Evolutionary conservation across 2,113 vertebrate genomes (phyloP).

Genomic region (Scolopax mira): DNA sequence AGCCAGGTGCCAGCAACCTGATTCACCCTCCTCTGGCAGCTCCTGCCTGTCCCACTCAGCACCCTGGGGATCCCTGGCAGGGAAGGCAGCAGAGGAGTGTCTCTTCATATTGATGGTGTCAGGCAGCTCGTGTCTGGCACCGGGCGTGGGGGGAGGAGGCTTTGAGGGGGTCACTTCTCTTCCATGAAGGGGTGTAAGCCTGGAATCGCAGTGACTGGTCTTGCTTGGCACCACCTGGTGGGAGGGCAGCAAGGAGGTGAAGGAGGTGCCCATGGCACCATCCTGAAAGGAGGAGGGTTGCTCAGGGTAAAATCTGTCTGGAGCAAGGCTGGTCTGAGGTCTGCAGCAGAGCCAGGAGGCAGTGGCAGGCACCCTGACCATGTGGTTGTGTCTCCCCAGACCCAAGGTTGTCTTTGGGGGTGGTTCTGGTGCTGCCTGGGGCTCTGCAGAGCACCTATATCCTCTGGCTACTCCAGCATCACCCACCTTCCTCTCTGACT

Average conservation of each 20-base stretch:
- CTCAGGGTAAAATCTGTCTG: neutral
- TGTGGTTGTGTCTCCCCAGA: fast-evolving
- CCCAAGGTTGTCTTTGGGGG: neutral
- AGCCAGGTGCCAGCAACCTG: neutral
- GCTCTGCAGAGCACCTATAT: neutral
- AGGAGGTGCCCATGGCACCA: neutral
- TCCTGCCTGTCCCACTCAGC: neutral
- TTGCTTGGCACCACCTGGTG: neutral
- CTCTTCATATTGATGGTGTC: neutral
- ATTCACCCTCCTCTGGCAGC: neutral
- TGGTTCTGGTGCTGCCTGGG: neutral
- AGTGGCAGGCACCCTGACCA: fast-evolving
- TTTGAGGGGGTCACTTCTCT: neutral
- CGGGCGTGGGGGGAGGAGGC: neutral
- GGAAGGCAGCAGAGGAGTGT: neutral
- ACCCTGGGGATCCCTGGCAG: neutral
- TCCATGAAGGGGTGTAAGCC: neutral
- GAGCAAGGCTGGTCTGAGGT: neutral
- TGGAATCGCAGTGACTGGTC: neutral
- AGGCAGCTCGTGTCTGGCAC: neutral
- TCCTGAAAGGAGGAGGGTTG: neutral
- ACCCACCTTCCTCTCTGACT: neutral
- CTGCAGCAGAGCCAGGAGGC: neutral
- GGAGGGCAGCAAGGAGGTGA: neutral
- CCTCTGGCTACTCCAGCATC: neutral